Percentiles rank a stretch among this genome's conserved stretches.
These are phyloP conservation scores for Grantiella picta DNA, from an alignment of 2,113 vertebrate genomes.

Conservation along the genomic window DNA sequence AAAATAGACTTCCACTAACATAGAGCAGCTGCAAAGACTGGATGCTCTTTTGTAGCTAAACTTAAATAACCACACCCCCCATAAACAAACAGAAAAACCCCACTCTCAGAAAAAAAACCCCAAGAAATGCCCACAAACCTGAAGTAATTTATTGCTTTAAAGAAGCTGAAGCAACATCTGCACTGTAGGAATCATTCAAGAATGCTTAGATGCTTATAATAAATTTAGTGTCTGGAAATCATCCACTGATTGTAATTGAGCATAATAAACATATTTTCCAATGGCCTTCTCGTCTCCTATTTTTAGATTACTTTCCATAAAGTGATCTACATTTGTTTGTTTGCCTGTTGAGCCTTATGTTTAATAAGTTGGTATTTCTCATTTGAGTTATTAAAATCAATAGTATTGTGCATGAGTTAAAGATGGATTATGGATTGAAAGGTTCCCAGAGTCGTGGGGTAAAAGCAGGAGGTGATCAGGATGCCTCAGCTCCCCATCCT, in stretches of 20 bases:
- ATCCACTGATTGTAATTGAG: neutral
- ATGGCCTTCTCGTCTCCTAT: neutral
- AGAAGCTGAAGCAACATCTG: neutral
- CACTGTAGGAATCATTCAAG: neutral
- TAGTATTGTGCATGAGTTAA: neutral
- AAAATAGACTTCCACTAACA: neutral
- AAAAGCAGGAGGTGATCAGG: neutral
- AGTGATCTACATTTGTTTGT: neutral
- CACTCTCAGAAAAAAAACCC: rapidly evolving
- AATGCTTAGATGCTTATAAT: neutral
- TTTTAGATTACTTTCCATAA: constrained; percentile 8
- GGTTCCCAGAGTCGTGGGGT: neutral
- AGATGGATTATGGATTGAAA: neutral
- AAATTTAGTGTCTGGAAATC: constrained; percentile 5
- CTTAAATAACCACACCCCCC: no score
- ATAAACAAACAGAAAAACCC: rapidly evolving
- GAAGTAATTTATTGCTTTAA: neutral
- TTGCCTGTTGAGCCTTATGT: neutral
- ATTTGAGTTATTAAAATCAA: neutral
- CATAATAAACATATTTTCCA: neutral
- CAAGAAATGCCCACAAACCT: neutral
- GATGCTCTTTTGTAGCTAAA: neutral
- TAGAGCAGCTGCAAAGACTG: neutral
- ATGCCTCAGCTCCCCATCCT: neutral
- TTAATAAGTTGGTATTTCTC: neutral